Conservation (phyloP, 2,888 invertebrate genomes). For the Vesta saturnalis region DNA sequence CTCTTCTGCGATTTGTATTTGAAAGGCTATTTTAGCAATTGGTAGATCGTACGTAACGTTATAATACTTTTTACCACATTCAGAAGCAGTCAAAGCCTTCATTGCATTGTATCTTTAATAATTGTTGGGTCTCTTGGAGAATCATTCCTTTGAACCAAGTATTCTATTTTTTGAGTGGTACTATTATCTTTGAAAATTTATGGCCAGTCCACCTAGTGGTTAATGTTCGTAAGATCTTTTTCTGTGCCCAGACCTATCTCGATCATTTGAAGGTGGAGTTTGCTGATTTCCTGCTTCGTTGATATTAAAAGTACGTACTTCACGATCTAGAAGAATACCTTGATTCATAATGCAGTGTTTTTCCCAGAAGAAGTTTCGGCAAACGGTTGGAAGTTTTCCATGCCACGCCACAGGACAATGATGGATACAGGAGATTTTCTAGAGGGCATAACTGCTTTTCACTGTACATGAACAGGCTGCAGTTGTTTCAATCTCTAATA, state of each 20-base stretch:
- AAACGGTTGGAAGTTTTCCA: constrained; percentile 48
- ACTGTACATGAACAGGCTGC: constrained; percentile 43
- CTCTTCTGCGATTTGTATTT: constrained; percentile 5
- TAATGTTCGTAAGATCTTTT: constrained; percentile 40
- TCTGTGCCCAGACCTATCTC: constrained; percentile 38
- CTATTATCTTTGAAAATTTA: constrained; percentile 23
- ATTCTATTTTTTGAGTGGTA: constrained; percentile 43
- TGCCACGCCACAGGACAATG: constrained; percentile 44
- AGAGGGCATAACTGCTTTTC: constrained; percentile 42
- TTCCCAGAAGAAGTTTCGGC: constrained; percentile 44
- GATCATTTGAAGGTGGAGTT: constrained; percentile 28
- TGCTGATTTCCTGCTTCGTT: neutral
- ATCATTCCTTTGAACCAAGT: constrained; percentile 45
- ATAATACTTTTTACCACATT: constrained; percentile 33
- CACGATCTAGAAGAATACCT: constrained; percentile 40
- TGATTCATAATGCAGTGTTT: constrained; percentile 52
- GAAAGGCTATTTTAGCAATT: constrained; percentile 36
- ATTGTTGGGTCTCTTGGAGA: constrained; percentile 44
- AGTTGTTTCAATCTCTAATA: constrained; percentile 43
- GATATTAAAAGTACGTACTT: constrained; percentile 19
- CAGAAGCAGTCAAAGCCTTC: constrained; percentile 29
- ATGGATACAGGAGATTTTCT: no score
- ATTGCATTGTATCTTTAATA: constrained; percentile 38
- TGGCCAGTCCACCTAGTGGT: constrained; percentile 44
- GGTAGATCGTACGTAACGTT: no score